Conservation (phyloP, 2,797 vertebrate species). For the Apogon talboti region DNA sequence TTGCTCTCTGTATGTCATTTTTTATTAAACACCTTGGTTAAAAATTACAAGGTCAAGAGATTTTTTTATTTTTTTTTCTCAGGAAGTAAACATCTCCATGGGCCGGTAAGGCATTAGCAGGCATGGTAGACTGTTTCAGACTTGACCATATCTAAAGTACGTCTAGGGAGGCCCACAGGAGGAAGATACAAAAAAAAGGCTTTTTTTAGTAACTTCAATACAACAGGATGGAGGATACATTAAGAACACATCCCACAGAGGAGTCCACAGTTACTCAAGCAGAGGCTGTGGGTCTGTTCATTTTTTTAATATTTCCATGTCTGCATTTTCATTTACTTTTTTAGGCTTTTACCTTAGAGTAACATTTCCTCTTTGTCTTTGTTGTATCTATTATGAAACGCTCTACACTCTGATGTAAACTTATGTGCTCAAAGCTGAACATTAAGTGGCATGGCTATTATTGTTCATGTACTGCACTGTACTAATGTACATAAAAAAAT, state of each 20-base stretch:
- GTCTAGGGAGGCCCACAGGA: conserved; percentile 13
- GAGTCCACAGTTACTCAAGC: conserved; percentile 14
- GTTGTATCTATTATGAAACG: too few relatives aligned
- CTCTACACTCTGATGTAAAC: too few relatives aligned
- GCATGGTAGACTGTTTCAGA: conserved; percentile 36
- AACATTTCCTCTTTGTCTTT: conserved; percentile 13
- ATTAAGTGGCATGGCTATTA: too few relatives aligned
- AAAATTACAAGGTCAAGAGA: conserved; percentile 53
- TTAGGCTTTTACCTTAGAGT: conserved; percentile 24
- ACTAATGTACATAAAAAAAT: too few relatives aligned
- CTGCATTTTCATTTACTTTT: conserved; percentile 46
- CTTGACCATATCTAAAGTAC: conserved; percentile 27
- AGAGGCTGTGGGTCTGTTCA: conserved; percentile 1
- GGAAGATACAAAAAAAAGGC: conserved; percentile 7
- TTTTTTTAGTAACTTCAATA: conserved; percentile 47
- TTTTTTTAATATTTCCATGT: conserved; percentile 5
- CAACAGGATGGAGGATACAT: conserved; percentile 10
- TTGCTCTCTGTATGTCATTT: conserved; percentile 47
- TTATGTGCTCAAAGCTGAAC: too few relatives aligned
- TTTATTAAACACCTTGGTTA: conserved; percentile 58
- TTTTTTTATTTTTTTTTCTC: conserved; percentile 31
- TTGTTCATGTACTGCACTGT: too few relatives aligned
- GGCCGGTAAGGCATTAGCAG: conserved; percentile 30
- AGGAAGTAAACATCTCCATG: conserved; percentile 43
- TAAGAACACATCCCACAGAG: conserved; percentile 6